Base-by-base conservation (phyloP, 30 jellyfish, hydroid and myxozoan species). In the Catostylus mosaicus region DNA sequence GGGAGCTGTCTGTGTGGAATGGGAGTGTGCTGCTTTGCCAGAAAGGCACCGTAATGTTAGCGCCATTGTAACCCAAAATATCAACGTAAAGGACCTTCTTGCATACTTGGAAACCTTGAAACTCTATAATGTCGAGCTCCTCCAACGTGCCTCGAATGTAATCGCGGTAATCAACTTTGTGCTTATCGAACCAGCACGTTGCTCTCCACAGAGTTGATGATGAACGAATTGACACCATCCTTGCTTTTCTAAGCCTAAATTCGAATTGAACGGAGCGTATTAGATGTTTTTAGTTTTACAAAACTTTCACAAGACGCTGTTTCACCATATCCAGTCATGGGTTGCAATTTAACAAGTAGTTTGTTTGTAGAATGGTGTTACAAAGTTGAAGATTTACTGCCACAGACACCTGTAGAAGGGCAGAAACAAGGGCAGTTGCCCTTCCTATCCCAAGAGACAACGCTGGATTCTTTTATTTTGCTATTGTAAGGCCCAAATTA, bases 161-260 rank as follows among this genome's bases (percentile, higher is more conserved):
- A 74, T 74, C 85, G 3, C 38, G 37, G 10, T 54, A 46, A 32
- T 31, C 54, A 38, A 45, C 54, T 29, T 18, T 54, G 61, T 36
- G 29, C 48, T 16, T 24, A 18, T 19, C 40, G 32, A 57, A 54
- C 22, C 40, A 30, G 75, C 85, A 74, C 16, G 85, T 74, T 24
- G 74, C 63, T 27, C 85, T 33, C 85, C 85, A 74, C 20, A 24
- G 75, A 14, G 85, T 74, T 35, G 80, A 68, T 1, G 1, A 1
- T 22, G 12, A 2, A 18, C 38, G n/a, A 9, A 68, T 68, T 9
- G 2, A 19, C 40, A 0, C 14, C 80, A 68, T 68, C 40, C 10
- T 68, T 12, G 37, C 23, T n/a, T n/a, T 68, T 3, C 65, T 31
- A 16, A 68, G 80, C 27, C 80, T 68, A 18, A 16, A 59, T 16